Evolutionary conservation across 2,113 vertebrate species (phyloP).

Genomic region (Pseudonaja textilis): DNA sequence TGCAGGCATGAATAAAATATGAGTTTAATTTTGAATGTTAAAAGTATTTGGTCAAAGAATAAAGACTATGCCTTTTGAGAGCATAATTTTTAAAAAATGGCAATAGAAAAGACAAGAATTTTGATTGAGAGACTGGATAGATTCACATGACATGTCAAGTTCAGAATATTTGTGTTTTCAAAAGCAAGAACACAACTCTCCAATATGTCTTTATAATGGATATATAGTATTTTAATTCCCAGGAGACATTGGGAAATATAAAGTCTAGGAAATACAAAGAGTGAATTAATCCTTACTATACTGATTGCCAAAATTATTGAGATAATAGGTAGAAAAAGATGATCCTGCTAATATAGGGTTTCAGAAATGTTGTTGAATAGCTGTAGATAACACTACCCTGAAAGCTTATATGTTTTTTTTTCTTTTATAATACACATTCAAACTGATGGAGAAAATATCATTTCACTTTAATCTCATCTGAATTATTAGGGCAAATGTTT

Average conservation of each 20-base stretch:
- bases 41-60: conserved; percentile 21
- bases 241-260: not conserved
- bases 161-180: conserved; percentile 14
- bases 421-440: not conserved
- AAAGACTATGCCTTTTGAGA: not conserved
- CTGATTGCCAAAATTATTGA: not conserved
- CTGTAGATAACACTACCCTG: not conserved
- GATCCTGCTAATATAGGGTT: not conserved
- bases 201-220: not conserved
- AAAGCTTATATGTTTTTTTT: not conserved
- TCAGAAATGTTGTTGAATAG: not conserved
- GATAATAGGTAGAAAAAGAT: not conserved
- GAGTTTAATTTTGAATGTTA: conserved; percentile 22
- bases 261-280: not conserved
- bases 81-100: not conserved
- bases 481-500: not conserved
- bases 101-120: not conserved
- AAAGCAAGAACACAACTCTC: not conserved
- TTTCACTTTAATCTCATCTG: not conserved
- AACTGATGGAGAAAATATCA: not conserved
- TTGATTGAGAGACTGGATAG: not conserved
- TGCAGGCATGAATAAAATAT: conserved; percentile 34
- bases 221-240: not conserved
- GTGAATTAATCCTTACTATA: not conserved
- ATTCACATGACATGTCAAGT: not conserved